These are phyloP conservation scores for Ennomos erosarius DNA, from an alignment of 2,888 invertebrate species.

Conservation along the genomic window DNA sequence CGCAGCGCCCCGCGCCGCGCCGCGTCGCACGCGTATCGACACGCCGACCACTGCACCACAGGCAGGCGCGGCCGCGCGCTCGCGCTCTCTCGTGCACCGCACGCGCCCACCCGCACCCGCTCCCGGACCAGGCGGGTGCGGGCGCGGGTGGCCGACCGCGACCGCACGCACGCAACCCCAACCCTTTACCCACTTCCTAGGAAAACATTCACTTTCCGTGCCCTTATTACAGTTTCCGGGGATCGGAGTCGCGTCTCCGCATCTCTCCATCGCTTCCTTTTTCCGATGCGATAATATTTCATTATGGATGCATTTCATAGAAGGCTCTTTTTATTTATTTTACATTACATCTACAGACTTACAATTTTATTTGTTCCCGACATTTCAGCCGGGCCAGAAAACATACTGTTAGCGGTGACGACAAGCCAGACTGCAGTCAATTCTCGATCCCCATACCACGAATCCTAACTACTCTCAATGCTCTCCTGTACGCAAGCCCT, in stretches of 20 bases:
- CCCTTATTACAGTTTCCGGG: conserved; percentile 54
- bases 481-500: no score
- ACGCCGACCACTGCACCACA: conserved; percentile 75
- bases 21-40: conserved; percentile 73
- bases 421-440: no score
- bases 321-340: background rate
- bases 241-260: conserved; percentile 51
- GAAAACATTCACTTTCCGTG: conserved; percentile 62
- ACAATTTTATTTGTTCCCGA: no score
- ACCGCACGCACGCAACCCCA: conserved; percentile 52
- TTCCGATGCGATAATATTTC: conserved; percentile 12
- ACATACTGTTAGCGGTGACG: no score
- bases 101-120: conserved; percentile 49
- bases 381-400: no score
- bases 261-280: conserved; percentile 16
- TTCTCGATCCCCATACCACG: no score
- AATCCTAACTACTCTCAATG: no score
- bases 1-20: conserved; percentile 46
- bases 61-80: conserved; percentile 45
- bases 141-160: conserved; percentile 37
- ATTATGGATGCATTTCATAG: background rate
- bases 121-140: no score
- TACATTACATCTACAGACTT: no score
- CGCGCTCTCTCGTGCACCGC: conserved; percentile 47
- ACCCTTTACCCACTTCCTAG: conserved; percentile 45